Base-by-base conservation (phyloP, 2,113 vertebrate genomes). In the Lepisosteus oculatus region DNA sequence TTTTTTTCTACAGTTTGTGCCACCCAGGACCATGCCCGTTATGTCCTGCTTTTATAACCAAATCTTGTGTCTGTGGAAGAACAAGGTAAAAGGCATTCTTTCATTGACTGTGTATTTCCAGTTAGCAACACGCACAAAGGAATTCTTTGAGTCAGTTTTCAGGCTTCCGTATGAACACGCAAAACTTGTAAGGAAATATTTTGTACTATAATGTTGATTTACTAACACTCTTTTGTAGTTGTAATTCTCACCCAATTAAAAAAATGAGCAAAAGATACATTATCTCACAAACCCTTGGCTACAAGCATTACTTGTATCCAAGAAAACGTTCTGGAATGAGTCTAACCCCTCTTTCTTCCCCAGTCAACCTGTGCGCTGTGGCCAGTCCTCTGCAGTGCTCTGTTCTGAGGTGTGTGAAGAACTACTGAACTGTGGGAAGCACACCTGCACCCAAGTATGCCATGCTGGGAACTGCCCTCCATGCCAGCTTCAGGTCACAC, bases 21-120 rank as follows among this genome's bases (percentile, higher is more conserved):
- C 97, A 99, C 74, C 97, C 97, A 72, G 97, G 97, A 80, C 97
- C 97, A 73, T 99, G 97, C 80, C 97, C 97, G 62, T 95, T 94
- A 0, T 99, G 97, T 78, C 97, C 97, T 74, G 96, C 97, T 47
- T 96, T 94, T 86, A 84, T 94, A 69, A 97, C 92, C 55, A 99
- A 96, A 86, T 89, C 94, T 47, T 99, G 97, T 74, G 83, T 95
- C 88, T 99, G 97, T 85, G 93, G 95, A 68, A 94, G 83, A 74
- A 98, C 91, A 69, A 98, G 95, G 97, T 99, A 87, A 88, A 78
- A 72, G 71, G 45, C 29, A 42, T 15, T 17, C 29, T 29, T 29
- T 29, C 29, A 29, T 29, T 29, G 29, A 29, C 29, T 29, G 29
- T 29, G 29, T 29, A 51, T 51, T 51, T 6, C 5, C 47, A 51